Percentiles rank a stretch among this genome's conserved stretches.
These are phyloP conservation scores for Mastigias papua DNA, from an alignment of 30 jellyfish, hydroid and myxozoan species.

Conservation along the genomic window DNA sequence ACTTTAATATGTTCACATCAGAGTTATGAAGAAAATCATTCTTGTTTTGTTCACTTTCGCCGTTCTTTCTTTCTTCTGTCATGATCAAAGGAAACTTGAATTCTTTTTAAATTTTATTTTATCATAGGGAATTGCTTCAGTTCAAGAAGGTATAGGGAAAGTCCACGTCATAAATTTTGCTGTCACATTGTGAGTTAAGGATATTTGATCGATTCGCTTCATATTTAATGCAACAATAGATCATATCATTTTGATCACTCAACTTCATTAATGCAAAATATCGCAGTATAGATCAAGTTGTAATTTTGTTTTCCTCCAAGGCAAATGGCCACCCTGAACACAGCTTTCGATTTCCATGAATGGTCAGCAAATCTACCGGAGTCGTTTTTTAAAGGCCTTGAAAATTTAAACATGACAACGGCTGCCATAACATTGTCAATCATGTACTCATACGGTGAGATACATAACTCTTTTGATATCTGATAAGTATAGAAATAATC, in stretches of 20 bases:
- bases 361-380: constrained; percentile 20
- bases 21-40: too few species aligned
- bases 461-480: background rate
- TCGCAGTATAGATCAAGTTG: background rate
- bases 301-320: background rate
- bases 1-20: too few species aligned
- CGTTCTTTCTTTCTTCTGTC: background rate
- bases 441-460: background rate
- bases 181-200: background rate
- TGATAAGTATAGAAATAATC: too few species aligned
- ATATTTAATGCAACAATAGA: too few species aligned
- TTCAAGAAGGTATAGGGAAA: background rate
- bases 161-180: background rate
- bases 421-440: background rate
- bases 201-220: background rate
- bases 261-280: background rate
- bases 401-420: background rate
- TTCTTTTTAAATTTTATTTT: background rate
- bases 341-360: background rate
- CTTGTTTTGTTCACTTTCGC: background rate
- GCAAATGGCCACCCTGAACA: background rate
- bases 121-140: background rate
- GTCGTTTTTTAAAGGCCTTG: constrained; percentile 7
- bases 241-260: too few species aligned
- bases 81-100: background rate